These are phyloP conservation scores for Siniperca obscura DNA, from an alignment of 2,797 vertebrate genomes.

Conservation along the genomic window DNA sequence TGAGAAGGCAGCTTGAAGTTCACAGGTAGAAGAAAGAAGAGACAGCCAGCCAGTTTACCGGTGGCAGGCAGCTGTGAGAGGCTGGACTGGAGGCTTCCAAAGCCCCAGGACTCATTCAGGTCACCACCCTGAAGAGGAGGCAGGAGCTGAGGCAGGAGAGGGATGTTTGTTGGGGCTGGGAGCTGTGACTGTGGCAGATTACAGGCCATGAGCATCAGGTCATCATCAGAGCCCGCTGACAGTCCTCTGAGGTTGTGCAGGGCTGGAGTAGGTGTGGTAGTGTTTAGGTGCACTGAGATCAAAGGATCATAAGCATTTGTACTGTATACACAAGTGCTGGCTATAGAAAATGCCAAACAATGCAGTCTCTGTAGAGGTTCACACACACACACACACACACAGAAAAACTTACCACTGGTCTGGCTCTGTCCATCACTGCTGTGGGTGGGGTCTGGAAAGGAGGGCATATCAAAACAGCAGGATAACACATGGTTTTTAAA, in stretches of 20 bases:
- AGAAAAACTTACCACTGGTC: slow-evolving; percentile 55
- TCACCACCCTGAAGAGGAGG: slow-evolving; percentile 30
- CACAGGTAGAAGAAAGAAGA: neutral
- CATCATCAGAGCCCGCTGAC: slow-evolving; percentile 51
- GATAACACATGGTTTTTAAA: neutral
- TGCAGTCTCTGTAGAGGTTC: neutral
- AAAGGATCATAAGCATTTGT: slow-evolving; percentile 13
- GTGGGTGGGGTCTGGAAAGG: slow-evolving; percentile 61
- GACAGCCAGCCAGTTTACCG: slow-evolving; percentile 63
- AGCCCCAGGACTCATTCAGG: slow-evolving; percentile 40
- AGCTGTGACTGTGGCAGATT: slow-evolving; percentile 45
- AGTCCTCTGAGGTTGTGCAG: slow-evolving; percentile 57
- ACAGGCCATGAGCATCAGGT: slow-evolving; percentile 75
- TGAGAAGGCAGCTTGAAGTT: slow-evolving; percentile 18
- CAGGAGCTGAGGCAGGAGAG: slow-evolving; percentile 50
- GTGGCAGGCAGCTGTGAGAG: slow-evolving; percentile 42
- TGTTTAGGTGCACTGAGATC: slow-evolving; percentile 30
- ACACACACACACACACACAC: neutral
- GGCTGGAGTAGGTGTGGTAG: slow-evolving; percentile 45
- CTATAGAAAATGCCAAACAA: neutral
- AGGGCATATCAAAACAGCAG: neutral
- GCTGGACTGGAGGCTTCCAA: slow-evolving; percentile 47
- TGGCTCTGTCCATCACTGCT: slow-evolving; percentile 67
- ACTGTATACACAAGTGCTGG: slow-evolving; percentile 7
- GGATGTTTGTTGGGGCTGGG: slow-evolving; percentile 5